Percentiles rank a stretch among this genome's conserved stretches.
Conservation (phyloP, 2,888 invertebrate species). For the Leptopilina syphax region DNA sequence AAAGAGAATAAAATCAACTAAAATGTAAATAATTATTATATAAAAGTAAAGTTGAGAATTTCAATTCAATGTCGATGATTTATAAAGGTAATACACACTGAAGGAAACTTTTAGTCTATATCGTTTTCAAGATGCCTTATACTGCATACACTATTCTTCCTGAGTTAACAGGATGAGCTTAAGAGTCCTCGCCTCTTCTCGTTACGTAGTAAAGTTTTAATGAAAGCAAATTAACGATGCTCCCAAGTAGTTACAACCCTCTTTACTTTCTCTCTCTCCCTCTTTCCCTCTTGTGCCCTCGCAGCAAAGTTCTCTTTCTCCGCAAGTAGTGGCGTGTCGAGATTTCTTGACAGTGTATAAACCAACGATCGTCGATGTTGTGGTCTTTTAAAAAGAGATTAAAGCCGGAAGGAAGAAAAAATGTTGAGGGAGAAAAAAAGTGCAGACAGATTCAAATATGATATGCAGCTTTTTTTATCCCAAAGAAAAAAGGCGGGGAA, state of each 20-base stretch:
- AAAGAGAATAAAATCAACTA: too few relatives aligned
- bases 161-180: conserved; percentile 27
- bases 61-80: conserved; percentile 19
- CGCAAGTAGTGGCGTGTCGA: conserved; percentile 3
- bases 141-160: conserved; percentile 10
- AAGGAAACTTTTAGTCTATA: conserved; percentile 14
- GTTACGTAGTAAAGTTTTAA: conserved; percentile 36
- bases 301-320: conserved; percentile 20
- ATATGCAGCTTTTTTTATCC: conserved; percentile 22
- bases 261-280: background rate
- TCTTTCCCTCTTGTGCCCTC: background rate
- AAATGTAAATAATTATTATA: background rate
- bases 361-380: conserved; percentile 15
- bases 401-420: conserved; percentile 21
- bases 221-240: conserved; percentile 34
- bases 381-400: conserved; percentile 13
- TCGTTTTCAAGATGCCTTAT: conserved; percentile 11
- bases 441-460: conserved; percentile 36
- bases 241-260: conserved; percentile 23
- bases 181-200: conserved; percentile 23
- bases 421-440: background rate
- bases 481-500: too few relatives aligned
- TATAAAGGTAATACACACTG: conserved; percentile 10
- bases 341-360: conserved; percentile 16
- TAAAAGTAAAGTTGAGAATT: background rate